phyloP scores from a whole-genome alignment of 2,888 invertebrate species.

The Tenthredo scrophulariae region DNA sequence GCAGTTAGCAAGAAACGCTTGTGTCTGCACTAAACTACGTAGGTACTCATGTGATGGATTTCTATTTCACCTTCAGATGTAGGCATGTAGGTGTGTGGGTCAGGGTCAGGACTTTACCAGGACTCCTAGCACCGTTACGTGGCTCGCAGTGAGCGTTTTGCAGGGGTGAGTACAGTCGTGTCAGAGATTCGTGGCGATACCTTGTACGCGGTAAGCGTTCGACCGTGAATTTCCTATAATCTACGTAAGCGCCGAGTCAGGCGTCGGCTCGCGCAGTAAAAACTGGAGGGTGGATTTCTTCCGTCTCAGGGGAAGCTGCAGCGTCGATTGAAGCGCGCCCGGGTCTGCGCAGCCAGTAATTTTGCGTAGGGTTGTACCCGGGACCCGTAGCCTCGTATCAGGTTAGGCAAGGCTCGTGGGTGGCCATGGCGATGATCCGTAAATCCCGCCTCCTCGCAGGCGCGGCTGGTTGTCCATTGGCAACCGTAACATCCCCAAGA shows the following conservation, averaged over 20 bases:
- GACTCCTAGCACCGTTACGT: slow-evolving; percentile 39
- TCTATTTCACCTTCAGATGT: slow-evolving; percentile 38
- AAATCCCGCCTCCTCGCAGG: slow-evolving; percentile 15
- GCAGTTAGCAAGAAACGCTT: neutral
- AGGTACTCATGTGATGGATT: slow-evolving; percentile 13
- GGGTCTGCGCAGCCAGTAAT: slow-evolving; percentile 27
- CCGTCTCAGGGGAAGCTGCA: slow-evolving; percentile 12
- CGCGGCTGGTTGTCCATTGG: slow-evolving; percentile 32
- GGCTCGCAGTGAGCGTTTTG: neutral
- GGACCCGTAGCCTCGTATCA: slow-evolving; percentile 1
- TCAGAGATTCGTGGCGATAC: neutral
- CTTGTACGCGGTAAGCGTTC: slow-evolving; percentile 21
- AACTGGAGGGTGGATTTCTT: slow-evolving; percentile 9
- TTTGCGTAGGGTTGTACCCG: slow-evolving; percentile 40
- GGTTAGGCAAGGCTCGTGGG: slow-evolving; percentile 23
- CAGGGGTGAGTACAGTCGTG: slow-evolving; percentile 46
- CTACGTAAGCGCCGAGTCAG: slow-evolving; percentile 32
- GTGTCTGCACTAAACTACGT: slow-evolving; percentile 10
- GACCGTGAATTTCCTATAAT: slow-evolving; percentile 47
- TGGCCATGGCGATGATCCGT: slow-evolving; percentile 50
- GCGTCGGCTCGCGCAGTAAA: slow-evolving; percentile 30
- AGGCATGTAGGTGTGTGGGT: slow-evolving; percentile 49
- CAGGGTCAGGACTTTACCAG: slow-evolving; percentile 47
- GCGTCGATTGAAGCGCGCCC: slow-evolving; percentile 12
- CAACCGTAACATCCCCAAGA: neutral